phyloP scores from a whole-genome alignment of 1,140 invertebrate species.

The Elysia chlorotica region DNA sequence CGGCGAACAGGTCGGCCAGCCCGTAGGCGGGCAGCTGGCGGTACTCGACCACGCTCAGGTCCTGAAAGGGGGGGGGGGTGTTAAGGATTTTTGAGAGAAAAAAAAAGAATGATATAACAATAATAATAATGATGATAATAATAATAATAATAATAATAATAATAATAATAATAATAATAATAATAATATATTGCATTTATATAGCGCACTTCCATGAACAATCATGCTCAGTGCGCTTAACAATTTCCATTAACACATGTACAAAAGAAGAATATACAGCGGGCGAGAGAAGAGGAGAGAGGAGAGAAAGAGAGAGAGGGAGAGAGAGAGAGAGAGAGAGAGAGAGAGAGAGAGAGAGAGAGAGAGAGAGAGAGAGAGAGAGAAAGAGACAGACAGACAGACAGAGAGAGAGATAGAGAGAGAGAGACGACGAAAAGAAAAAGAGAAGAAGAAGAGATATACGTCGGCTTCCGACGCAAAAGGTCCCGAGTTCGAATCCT shows the following conservation, averaged over 20 bases:
- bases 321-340: neutral
- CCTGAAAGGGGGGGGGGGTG: constrained; percentile 24
- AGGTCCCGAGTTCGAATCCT: neutral
- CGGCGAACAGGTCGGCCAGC: constrained; percentile 53
- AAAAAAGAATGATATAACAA: neutral
- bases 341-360: no score
- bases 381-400: no score
- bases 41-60: constrained; percentile 54
- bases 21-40: constrained; percentile 53
- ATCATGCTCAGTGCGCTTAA: no score
- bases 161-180: no score
- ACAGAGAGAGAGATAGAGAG: no score
- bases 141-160: neutral
- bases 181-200: no score
- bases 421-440: no score
- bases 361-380: no score
- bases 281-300: neutral
- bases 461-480: neutral
- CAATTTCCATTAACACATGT: no score
- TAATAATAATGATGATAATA: neutral
- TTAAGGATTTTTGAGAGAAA: neutral
- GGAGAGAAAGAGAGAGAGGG: neutral
- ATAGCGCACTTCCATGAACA: no score
- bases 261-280: no score
- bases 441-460: neutral